Evolutionary conservation across 2,888 invertebrate genomes (phyloP), one percentile per base, ranked within the genome.

Genomic region (Himalopsyche tibetana): DNA sequence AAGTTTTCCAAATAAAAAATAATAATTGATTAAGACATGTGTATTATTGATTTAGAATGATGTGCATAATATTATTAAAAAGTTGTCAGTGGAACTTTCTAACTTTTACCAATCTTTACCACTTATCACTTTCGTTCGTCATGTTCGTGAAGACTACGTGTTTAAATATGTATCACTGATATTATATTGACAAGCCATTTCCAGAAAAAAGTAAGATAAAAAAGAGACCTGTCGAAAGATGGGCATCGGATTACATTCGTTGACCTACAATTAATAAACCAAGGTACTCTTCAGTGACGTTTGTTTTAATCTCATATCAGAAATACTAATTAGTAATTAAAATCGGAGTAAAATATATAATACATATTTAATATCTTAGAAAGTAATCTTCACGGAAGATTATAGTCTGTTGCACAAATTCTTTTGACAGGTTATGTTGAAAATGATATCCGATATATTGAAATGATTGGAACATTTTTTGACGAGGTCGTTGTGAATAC

Each of bases 11-110:
- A 63, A 19, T 19, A 8, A 19, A 2, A 19, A 8, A 63, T 2
- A 63, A 28, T 63, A 11, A 63, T 63, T 51, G 51, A 51, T 45
- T 9, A 15, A 6, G 51, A 15, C 9, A 19, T 28, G 19, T 63
- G 63, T 19, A 19, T 19, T 63, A 63, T 63, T 63, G n/a, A 63
- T 63, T 63, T 63, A 63, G 28, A 63, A 63, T 63, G 63, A 63
- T 63, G 63, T 63, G 28, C 19, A 63, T 63, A 55, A 55, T 55
- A 55, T 19, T 63, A 63, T 63, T 19, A 15, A 15, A 28, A 63
- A 63, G 63, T 19, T 63, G 63, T 63, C 5, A 4, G 63, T 15
- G 28, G n/a, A 28, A 63, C 63, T 63, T 63, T 63, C 63, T 63
- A 63, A 63, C 63, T 63, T 63, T 63, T 63, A 63, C 63, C 63